phyloP scores from a whole-genome alignment of 2,797 vertebrate genomes.

The Hirundo rustica region DNA sequence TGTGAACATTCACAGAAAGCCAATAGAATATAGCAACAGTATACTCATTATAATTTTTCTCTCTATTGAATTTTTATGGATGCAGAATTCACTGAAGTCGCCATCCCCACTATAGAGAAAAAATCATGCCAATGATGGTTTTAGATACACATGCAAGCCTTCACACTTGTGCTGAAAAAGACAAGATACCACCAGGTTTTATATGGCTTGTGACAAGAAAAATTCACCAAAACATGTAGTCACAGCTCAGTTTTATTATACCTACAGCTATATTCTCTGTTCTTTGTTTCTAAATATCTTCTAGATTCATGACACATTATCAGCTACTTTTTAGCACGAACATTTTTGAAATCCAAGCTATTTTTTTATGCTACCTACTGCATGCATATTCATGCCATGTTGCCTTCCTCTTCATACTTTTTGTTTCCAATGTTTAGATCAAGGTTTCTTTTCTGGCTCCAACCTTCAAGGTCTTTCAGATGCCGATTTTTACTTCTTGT shows the following conservation, averaged over 20 bases:
- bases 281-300: conserved; percentile 33
- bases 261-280: not conserved
- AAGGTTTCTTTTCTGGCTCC: not conserved
- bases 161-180: not conserved
- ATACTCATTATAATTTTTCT: not conserved
- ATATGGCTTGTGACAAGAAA: conserved; percentile 41
- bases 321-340: not conserved
- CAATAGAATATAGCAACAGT: not conserved
- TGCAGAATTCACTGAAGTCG: not conserved
- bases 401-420: not conserved
- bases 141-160: not conserved
- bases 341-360: not conserved
- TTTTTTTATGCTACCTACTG: not conserved
- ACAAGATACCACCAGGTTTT: conserved; percentile 29
- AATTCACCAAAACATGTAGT: conserved; percentile 44
- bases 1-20: no score
- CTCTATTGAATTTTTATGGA: not conserved
- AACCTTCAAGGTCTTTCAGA: not conserved
- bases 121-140: not conserved
- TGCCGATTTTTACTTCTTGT: not conserved
- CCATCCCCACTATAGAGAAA: not conserved
- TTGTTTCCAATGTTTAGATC: not conserved
- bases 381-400: not conserved
- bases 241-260: not conserved
- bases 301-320: not conserved